A percentile compares a stretch with the other conserved stretches of the same genome.
Evolutionary conservation across 53 echinoderm and acorn worm species (phyloP).

Genomic region (Crossaster papposus): DNA sequence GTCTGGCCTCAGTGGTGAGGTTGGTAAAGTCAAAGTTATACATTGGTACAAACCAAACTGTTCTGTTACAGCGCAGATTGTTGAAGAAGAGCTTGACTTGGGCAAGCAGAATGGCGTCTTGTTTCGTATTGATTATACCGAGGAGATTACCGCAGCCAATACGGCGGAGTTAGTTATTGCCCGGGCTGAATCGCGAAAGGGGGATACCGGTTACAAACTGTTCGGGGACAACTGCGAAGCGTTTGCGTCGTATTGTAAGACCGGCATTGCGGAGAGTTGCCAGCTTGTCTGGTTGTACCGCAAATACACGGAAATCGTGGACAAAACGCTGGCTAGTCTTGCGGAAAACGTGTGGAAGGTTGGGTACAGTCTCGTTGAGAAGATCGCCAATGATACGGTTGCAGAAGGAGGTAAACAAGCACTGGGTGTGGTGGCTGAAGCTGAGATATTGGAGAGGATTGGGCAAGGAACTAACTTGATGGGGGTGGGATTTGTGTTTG

Average conservation of each 20-base stretch:
- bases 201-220: slow-evolving; percentile 55
- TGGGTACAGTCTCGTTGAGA: background rate
- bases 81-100: slow-evolving; percentile 4
- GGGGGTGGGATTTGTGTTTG: slow-evolving; percentile 10
- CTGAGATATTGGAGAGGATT: slow-evolving; percentile 8
- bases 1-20: background rate
- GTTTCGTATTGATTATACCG: slow-evolving; percentile 57
- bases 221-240: slow-evolving; percentile 69
- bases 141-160: slow-evolving; percentile 37
- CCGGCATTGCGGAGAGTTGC: slow-evolving; percentile 43
- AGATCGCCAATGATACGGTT: background rate
- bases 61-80: background rate
- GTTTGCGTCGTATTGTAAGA: slow-evolving; percentile 71
- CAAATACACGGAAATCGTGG: slow-evolving; percentile 11
- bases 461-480: background rate
- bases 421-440: background rate
- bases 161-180: slow-evolving; percentile 61
- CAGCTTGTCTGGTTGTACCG: slow-evolving; percentile 53
- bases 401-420: background rate
- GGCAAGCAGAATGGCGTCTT: slow-evolving; percentile 1
- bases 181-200: slow-evolving; percentile 57
- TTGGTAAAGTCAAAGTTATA: slow-evolving; percentile 30
- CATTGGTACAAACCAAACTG: slow-evolving; percentile 34
- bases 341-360: slow-evolving; percentile 9
- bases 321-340: background rate